phyloP scores from a whole-genome alignment of 1,140 invertebrate species.

The Frieseomelitta varia region DNA sequence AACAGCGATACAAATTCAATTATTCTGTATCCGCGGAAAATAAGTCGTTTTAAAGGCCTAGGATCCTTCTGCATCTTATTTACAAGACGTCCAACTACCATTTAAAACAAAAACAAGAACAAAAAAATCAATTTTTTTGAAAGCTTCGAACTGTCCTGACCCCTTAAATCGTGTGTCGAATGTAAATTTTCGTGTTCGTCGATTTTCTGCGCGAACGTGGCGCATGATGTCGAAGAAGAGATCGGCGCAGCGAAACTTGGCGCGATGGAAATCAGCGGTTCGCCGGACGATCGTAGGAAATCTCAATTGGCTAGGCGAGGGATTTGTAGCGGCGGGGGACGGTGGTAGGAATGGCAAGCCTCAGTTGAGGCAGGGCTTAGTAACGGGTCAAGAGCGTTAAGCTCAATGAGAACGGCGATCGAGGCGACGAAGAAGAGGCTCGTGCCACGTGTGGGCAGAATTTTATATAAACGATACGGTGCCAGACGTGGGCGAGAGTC shows the following conservation, averaged over 20 bases:
- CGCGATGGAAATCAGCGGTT: not conserved
- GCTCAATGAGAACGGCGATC: slow-evolving; percentile 61
- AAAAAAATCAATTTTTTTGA: too few relatives aligned
- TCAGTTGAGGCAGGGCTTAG: slow-evolving; percentile 35
- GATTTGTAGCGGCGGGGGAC: slow-evolving; percentile 34
- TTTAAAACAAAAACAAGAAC: too few relatives aligned
- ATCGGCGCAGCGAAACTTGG: not conserved
- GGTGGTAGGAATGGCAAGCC: slow-evolving; percentile 50
- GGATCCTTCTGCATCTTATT: too few relatives aligned
- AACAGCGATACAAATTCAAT: too few relatives aligned
- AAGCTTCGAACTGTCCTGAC: too few relatives aligned
- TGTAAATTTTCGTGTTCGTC: not conserved
- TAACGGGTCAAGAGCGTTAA: slow-evolving; percentile 67
- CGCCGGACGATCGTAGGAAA: slow-evolving; percentile 62
- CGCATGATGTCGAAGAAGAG: not conserved
- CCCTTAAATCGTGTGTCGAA: not conserved
- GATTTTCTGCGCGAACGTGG: not conserved
- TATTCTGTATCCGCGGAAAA: too few relatives aligned
- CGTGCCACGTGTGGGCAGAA: slow-evolving; percentile 67
- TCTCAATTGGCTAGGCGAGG: slow-evolving; percentile 60
- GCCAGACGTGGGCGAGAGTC: too few relatives aligned
- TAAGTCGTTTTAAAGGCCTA: too few relatives aligned
- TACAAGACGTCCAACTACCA: too few relatives aligned
- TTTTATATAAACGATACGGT: slow-evolving; percentile 59
- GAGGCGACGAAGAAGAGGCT: slow-evolving; percentile 56